Base-by-base conservation (phyloP, 2,888 invertebrate genomes). In the Acrobasis suavella region DNA sequence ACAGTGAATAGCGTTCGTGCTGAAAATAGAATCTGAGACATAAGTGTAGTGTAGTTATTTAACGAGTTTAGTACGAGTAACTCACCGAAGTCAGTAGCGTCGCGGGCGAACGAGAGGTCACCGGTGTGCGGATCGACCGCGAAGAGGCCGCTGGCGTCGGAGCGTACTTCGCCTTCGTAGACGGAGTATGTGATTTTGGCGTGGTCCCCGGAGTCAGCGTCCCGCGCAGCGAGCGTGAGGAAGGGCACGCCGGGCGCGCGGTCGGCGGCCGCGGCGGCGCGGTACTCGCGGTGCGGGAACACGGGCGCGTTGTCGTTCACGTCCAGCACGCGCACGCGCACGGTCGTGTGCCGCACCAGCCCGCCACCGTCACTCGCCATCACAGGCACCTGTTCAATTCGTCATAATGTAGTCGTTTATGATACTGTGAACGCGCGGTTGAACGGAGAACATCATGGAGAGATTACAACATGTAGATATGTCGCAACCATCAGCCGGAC, bases 361-460 rank as follows among this genome's bases (percentile, higher is more conserved):
- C 97, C 95, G 68, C 97, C 97, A 50, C 95, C 95, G 88, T 98
- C 98, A 42, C 94, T 94, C 10, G 97, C 98, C 86, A 95, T 94
- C 37, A 98, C 93, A 0, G 96, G 96, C 70, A 98, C 94, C 56
- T 56, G 39, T 2, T 12, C 42, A 42, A 42, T 10, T 42, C 42
- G 14, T 42, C 12, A 22, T 22, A 22, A 22, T 22, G 22, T 22
- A 22, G 22, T 22, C 22, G 22, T 22, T 22, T 22, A 22, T 22
- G 22, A 22, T 22, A 22, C 22, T 22, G 22, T 22, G 3, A 22
- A 1, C 2, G 22, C 22, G 22, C 22, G 22, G 22, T 22, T 22
- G 3, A 22, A 22, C 22, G 22, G 22, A 2, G 22, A n/a, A 3
- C 22, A 22, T 22, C 1, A 22, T 22, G 22, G 22, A 22, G 22